Base-by-base conservation (phyloP, 1,140 invertebrate species). In the Aphelenchoides avenae region DNA sequence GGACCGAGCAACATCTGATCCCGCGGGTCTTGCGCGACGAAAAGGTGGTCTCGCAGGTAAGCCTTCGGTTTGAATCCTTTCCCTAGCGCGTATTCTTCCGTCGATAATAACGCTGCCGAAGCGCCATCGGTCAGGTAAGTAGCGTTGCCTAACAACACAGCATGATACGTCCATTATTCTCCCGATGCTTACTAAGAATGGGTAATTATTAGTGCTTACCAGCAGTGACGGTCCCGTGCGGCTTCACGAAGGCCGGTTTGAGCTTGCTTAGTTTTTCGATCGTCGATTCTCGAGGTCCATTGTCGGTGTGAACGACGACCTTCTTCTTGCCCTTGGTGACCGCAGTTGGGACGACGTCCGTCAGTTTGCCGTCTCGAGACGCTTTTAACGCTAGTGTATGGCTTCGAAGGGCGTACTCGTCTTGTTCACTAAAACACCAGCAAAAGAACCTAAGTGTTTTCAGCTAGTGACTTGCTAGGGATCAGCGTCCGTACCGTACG, bases 231-330 rank as follows among this genome's bases (percentile, higher is more conserved):
- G 91, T 94, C 36, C 95, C 95, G 78, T 98, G 88, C 3, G 94
- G 94, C 80, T 94, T 96, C 39, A 99, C 85, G 81, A 99, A 99
- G 1, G 95, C 94, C 36, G 95, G 89, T 76, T 88, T 92, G 24
- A 99, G 80, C 79, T 91, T 92, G 1, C 84, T 85, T 66, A 99
- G 80, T 77, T 91, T 85, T 72, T 97, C 91, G 6, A 85, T 81
- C 2, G 87, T 85, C 0, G 91, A 91, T 1, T 94, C 88, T 53
- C 94, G 83, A 73, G 99, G 88, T 18, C 94, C 94, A 79, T 98
- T 98, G 80, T 99, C 95, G 70, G 84, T 85, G 11, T 84, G 82
- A 15, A 94, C 82, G 5, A 86, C 78, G 44, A 85, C 84, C 18
- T 83, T 82, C 24, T 87, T 62, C 64, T 58, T 71, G 39, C 70